phyloP scores from a whole-genome alignment of 2,113 vertebrate genomes.

The Calonectris borealis region DNA sequence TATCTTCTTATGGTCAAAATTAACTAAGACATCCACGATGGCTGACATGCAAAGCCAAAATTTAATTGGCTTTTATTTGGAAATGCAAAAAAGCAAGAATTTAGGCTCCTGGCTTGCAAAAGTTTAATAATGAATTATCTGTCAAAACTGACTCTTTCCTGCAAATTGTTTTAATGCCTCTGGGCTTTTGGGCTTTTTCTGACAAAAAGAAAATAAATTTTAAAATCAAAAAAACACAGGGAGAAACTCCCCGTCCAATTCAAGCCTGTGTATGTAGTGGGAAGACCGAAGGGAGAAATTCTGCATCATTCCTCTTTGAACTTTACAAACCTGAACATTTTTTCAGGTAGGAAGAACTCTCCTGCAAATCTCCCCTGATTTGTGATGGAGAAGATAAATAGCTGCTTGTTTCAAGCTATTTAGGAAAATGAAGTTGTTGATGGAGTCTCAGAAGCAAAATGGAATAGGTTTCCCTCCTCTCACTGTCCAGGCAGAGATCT shows the following conservation, averaged over 20 bases:
- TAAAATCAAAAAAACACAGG: neutral
- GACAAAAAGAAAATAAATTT: neutral
- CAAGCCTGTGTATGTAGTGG: neutral
- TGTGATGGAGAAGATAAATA: neutral
- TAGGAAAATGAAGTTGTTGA: neutral
- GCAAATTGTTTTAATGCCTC: neutral
- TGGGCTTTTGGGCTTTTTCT: neutral
- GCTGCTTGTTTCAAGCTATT: neutral
- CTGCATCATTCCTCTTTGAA: neutral
- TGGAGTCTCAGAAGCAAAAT: neutral
- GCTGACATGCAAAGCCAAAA: neutral
- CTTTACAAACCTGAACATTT: neutral
- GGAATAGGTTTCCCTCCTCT: neutral
- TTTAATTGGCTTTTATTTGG: neutral
- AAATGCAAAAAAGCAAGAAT: neutral
- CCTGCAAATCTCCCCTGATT: neutral
- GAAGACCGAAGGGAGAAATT: neutral
- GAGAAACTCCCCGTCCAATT: neutral
- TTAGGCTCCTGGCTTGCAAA: neutral
- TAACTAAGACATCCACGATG: neutral
- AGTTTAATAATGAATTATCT: neutral
- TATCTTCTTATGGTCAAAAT: neutral
- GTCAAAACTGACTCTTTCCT: neutral
- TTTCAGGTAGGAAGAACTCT: neutral
- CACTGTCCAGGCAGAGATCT: neutral